Evolutionary conservation across 2,113 vertebrate genomes (phyloP).

Genomic region (Neogale vison): DNA sequence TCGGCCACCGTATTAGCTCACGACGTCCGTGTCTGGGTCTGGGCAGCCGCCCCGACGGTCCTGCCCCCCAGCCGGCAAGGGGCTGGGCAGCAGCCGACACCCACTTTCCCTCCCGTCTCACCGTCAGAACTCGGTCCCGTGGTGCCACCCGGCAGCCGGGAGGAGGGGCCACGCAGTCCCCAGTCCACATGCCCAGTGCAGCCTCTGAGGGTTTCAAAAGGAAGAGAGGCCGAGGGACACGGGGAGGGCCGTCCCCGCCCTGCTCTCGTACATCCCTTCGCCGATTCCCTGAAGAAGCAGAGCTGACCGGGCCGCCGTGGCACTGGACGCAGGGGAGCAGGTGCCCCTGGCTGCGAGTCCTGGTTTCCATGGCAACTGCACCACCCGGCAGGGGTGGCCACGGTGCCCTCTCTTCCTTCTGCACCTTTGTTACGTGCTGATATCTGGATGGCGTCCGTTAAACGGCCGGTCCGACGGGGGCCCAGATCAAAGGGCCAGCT

Average conservation of each 20-base stretch:
- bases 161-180: background rate
- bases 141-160: background rate
- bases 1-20: fast-evolving
- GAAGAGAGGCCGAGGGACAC: background rate
- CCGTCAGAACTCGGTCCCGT: background rate
- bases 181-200: too few species aligned
- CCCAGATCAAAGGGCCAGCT: conserved; percentile 28
- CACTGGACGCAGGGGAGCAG: background rate
- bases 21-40: background rate
- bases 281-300: background rate
- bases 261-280: background rate
- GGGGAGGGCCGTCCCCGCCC: background rate
- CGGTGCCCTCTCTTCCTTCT: background rate
- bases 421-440: background rate
- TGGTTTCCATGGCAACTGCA: background rate
- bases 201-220: background rate
- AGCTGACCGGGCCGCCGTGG: background rate
- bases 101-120: background rate
- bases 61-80: too few species aligned
- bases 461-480: background rate
- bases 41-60: background rate
- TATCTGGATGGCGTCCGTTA: background rate
- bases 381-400: too few species aligned
- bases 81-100: fast-evolving
- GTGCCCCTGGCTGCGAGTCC: background rate